Conservation (phyloP, 1,140 invertebrate genomes). For the Dinoponera quadriceps region DNA sequence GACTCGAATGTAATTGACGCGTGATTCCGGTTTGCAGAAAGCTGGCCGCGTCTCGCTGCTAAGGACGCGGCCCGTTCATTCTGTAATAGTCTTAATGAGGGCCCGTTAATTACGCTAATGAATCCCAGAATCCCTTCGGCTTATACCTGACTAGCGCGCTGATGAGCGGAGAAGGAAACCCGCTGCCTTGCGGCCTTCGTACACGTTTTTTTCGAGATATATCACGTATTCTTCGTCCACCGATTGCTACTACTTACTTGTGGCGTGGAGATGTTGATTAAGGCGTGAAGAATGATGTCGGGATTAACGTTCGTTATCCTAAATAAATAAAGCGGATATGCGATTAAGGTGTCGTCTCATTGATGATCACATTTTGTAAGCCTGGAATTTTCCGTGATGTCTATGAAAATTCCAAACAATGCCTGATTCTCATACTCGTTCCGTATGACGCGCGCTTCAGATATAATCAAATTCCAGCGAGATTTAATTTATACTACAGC, state of each 20-base stretch:
- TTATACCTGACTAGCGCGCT: constrained; percentile 59
- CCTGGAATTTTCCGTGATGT: constrained; percentile 7
- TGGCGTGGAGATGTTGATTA: constrained; percentile 33
- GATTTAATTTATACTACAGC: not conserved
- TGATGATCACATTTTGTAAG: constrained; percentile 19
- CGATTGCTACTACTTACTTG: constrained; percentile 7
- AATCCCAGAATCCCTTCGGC: constrained; percentile 74
- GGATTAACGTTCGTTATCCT: constrained; percentile 35
- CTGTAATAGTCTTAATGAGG: constrained; percentile 76
- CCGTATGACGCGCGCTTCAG: constrained; percentile 9
- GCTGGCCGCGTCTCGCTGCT: constrained; percentile 29
- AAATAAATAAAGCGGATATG: constrained; percentile 16
- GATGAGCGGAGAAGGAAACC: constrained; percentile 34
- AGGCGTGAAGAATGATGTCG: constrained; percentile 30
- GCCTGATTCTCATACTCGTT: constrained; percentile 20
- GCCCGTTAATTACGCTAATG: constrained; percentile 78
- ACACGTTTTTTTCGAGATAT: constrained; percentile 25
- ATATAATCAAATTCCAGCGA: constrained; percentile 27
- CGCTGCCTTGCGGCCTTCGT: constrained; percentile 25
- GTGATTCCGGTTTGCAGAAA: constrained; percentile 69
- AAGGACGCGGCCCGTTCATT: constrained; percentile 59
- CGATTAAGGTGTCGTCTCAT: constrained; percentile 19
- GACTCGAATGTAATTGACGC: constrained; percentile 73
- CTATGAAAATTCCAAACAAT: constrained; percentile 25
- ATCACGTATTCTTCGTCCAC: constrained; percentile 23